phyloP scores from a whole-genome alignment of 2,113 vertebrate genomes.

The Murina feae region DNA sequence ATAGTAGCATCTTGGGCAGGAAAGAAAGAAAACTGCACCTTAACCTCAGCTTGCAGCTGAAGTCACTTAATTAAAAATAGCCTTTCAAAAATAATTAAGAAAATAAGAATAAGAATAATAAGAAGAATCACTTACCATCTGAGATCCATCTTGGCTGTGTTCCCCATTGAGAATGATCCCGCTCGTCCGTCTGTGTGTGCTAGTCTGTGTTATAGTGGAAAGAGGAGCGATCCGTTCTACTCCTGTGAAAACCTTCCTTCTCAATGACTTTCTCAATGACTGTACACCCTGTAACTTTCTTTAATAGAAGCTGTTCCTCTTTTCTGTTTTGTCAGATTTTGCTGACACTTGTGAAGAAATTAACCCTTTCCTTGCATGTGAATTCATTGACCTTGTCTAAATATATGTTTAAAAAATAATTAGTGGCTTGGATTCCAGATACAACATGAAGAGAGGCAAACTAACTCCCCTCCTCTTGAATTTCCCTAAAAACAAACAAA shows the following conservation, averaged over 20 bases:
- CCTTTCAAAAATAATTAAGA: background rate
- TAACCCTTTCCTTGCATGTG: slow-evolving; percentile 63
- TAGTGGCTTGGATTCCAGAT: background rate
- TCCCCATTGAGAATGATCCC: background rate
- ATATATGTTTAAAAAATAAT: background rate
- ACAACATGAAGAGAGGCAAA: background rate
- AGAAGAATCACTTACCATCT: slow-evolving; percentile 40
- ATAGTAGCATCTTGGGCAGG: background rate
- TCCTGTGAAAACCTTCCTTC: background rate
- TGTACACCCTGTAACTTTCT: slow-evolving; percentile 7
- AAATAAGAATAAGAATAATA: background rate
- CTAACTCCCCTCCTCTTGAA: background rate
- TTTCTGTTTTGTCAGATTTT: slow-evolving; percentile 51
- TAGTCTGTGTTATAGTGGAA: background rate
- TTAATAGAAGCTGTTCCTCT: slow-evolving; percentile 67
- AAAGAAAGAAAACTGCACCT: background rate
- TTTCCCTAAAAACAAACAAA: background rate
- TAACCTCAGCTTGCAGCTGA: background rate
- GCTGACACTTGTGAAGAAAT: slow-evolving; percentile 49
- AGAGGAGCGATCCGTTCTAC: background rate
- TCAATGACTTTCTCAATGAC: background rate
- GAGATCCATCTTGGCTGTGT: background rate
- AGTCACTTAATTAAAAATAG: background rate
- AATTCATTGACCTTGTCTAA: background rate
- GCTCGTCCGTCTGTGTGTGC: background rate